phyloP scores from a whole-genome alignment of 2,797 vertebrate genomes.

The Vultur gryphus region DNA sequence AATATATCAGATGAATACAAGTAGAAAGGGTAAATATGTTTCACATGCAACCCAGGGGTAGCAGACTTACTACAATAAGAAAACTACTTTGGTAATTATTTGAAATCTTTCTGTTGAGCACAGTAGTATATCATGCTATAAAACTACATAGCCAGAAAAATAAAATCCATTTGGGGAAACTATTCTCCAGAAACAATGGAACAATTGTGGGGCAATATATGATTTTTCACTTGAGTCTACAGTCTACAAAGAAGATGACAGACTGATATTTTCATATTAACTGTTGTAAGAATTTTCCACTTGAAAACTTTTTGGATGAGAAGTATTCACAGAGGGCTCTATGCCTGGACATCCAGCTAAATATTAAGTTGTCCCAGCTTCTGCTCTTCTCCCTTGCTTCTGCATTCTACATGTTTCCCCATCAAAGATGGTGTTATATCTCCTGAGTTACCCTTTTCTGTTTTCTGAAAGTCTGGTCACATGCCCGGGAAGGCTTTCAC shows the following conservation, averaged over 20 bases:
- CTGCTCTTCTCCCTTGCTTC: neutral
- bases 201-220: neutral
- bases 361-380: neutral
- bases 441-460: neutral
- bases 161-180: neutral
- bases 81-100: neutral
- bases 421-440: neutral
- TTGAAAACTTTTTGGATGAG: slow-evolving; percentile 8
- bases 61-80: neutral
- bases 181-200: neutral
- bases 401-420: neutral
- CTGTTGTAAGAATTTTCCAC: neutral
- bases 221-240: neutral
- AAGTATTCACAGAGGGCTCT: neutral
- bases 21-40: neutral
- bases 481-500: neutral
- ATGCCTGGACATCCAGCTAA: neutral
- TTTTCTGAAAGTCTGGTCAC: neutral
- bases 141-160: neutral
- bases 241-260: neutral
- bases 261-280: slow-evolving; percentile 19
- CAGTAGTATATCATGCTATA: neutral
- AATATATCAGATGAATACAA: neutral
- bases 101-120: neutral
- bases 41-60: neutral